Evolutionary conservation across 2,888 invertebrate genomes (phyloP), one percentile per base, ranked within the genome.

Genomic region (Scaptomyza parva): DNA sequence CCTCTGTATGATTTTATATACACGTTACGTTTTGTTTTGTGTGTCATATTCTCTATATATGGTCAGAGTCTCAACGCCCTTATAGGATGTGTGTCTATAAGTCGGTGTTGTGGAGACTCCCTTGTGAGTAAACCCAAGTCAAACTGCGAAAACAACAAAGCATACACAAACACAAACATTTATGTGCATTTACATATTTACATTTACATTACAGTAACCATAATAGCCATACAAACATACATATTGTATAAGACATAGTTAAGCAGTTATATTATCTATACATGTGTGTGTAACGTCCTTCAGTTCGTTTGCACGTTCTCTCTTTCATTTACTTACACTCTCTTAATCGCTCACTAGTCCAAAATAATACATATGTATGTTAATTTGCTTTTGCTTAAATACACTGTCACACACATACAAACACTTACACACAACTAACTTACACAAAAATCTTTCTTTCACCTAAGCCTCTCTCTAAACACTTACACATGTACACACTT

Each of bases 81-180:
- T 89, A 86, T 84, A 77, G 45, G 84, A 78, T 81, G 85, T 88
- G 86, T 86, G 72, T 77, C 88, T 76, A 74, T 88, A 83, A 89
- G 89, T 88, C 88, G 90, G 90, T 89, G 91, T 90, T 90, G 89
- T 88, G 88, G 89, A 79, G 87, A 89, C 85, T 89, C 88, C 86
- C 79, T 90, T 90, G 90, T 91, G 90, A 90, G 90, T 91, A 90
- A 81, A 81, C 81, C 87, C 84, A 81, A 73, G 61, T 59, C 61
- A 76, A 82, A 70, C 59, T 81, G 82, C 67, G 67, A 71, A 65
- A 39, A 59, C 35, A 33, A 20, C 65, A 71, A 65, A 39, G 55
- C 35, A 33, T 17, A 18, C 9, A 28, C 8, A 37, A 17, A 37
- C 17, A 26, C 24, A 51, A 44, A 33, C 14, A 45, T 47, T 47